These are phyloP conservation scores for Apamea monoglypha DNA, from an alignment of 2,888 invertebrate genomes.

Conservation along the genomic window DNA sequence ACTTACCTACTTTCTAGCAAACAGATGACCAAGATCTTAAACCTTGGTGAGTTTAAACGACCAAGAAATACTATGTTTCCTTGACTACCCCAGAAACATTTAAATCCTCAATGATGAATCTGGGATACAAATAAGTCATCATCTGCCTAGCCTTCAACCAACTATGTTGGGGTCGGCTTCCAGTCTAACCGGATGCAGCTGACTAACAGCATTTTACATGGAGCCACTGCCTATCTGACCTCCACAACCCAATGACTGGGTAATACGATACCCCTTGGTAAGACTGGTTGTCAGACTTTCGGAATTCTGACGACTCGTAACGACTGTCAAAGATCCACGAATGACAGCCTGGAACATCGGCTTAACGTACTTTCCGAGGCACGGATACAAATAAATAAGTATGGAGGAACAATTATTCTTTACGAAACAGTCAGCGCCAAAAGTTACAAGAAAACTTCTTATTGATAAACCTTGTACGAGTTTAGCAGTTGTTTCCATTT, in stretches of 20 bases:
- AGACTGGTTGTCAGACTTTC: no score
- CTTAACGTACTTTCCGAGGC: no score
- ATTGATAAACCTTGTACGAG: background rate
- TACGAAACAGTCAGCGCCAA: background rate
- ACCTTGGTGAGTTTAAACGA: background rate
- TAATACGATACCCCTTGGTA: no score
- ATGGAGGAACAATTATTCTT: background rate
- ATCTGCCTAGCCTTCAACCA: no score
- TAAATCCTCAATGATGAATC: background rate
- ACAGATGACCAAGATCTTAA: background rate
- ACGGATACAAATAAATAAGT: background rate
- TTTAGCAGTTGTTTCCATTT: background rate
- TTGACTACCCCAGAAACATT: background rate
- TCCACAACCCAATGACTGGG: no score
- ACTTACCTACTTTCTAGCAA: background rate
- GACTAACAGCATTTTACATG: no score
- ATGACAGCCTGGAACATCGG: no score
- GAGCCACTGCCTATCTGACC: no score
- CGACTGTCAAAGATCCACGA: no score
- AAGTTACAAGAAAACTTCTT: background rate
- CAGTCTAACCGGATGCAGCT: no score
- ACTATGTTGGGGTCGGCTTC: no score
- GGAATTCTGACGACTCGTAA: no score
- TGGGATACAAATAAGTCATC: background rate
- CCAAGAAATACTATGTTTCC: background rate